Evolutionary conservation across 2,888 invertebrate genomes (phyloP), one percentile per base, ranked within the genome.

Genomic region (Lasioglossum marginatum): DNA sequence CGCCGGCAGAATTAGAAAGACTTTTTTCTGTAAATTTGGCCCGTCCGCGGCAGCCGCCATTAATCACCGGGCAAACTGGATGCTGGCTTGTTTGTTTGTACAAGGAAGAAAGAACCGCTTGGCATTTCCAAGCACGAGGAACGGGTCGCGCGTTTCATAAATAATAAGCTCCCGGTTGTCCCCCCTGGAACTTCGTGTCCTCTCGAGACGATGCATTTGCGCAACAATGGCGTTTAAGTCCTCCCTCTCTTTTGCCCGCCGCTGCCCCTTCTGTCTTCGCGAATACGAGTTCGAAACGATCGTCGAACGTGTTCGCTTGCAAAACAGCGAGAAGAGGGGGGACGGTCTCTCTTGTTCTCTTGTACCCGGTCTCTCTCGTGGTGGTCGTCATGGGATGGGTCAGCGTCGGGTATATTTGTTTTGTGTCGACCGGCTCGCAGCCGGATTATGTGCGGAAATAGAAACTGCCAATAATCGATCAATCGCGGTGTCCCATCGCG

Each of bases 391-490:
- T 52, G 60, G 27, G 27, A 43, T 57, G 45, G 34, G 16, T 63
- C 68, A 68, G 37, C 68, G 23, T 37, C 19, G 12, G 60, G 23
- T 76, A 80, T 85, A 80, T 86, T 86, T 85, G 76, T 76, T 86
- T 85, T 60, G 77, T 19, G 78, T 84, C 82, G 70, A n/a, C 23
- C 60, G 73, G 48, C 60, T 75, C 75, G 79, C 88, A 31, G 43
- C 16, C 19, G 43, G 79, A 83, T 83, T 60, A 80, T 71, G 63
- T n/a, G 73, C 72, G 79, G 77, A 88, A 87, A 82, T 81, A 88
- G 86, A 89, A 89, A 78, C 87, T 87, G 83, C 86, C 90, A 79
- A 90, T 89, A 86, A 90, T 81, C 80, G 78, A 86, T 86, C 78
- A 79, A 86, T 86, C 89, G 72, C 60, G 79, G 68, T 70, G 74